These are phyloP conservation scores for Riparia riparia DNA, from an alignment of 2,113 vertebrate genomes.

Conservation along the genomic window DNA sequence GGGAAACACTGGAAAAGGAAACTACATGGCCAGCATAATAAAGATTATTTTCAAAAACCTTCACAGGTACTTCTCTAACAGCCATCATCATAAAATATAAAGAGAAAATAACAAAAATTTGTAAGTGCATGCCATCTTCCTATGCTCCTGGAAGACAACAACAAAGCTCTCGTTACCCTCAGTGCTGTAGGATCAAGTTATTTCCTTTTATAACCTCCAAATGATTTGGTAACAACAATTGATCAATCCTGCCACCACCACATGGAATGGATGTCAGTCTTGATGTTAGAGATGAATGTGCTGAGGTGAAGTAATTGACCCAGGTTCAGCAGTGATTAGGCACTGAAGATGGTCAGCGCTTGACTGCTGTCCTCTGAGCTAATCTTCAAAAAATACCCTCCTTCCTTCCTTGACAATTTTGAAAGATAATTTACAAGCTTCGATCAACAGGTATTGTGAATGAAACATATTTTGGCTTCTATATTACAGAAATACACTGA, in stretches of 20 bases:
- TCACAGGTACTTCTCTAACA: neutral
- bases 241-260: neutral
- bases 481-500: neutral
- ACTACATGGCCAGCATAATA: neutral
- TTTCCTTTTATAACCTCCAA: neutral
- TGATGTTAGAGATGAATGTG: neutral
- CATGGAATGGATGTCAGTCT: neutral
- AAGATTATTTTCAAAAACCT: neutral
- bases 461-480: neutral
- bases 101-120: neutral
- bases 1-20: neutral
- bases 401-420: neutral
- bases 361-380: neutral
- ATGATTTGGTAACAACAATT: neutral
- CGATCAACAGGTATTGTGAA: neutral
- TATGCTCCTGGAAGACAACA: neutral
- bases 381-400: neutral
- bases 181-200: neutral
- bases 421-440: neutral
- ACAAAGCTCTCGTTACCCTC: neutral
- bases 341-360: neutral
- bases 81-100: neutral
- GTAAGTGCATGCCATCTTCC: accelerated
- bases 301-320: neutral
- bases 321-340: neutral